phyloP scores from a whole-genome alignment of 1,140 invertebrate species.

The Galendromus occidentalis region DNA sequence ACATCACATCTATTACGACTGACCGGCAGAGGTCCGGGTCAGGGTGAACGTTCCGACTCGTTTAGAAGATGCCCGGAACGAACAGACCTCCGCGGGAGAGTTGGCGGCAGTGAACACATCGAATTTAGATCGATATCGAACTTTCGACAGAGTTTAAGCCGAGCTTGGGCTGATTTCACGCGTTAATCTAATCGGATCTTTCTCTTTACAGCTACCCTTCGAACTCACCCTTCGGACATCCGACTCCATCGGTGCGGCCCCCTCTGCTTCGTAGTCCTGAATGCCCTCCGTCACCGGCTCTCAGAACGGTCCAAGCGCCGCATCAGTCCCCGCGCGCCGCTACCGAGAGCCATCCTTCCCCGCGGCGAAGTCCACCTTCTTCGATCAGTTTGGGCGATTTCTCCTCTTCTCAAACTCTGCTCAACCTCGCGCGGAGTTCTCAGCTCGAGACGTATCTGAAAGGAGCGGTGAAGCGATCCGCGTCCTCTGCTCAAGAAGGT shows the following conservation, averaged over 20 bases:
- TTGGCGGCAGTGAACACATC: no score
- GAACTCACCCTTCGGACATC: neutral
- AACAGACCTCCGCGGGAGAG: no score
- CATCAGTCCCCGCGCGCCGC: no score
- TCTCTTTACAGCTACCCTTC: neutral
- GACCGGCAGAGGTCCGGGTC: no score
- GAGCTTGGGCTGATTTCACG: no score
- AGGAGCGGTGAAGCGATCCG: slow-evolving; percentile 22
- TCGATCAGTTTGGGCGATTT: slow-evolving; percentile 33
- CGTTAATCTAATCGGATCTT: neutral
- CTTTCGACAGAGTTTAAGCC: no score
- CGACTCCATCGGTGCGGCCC: slow-evolving; percentile 1
- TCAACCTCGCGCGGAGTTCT: slow-evolving; percentile 48
- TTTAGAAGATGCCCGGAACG: no score
- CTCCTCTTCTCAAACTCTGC: slow-evolving; percentile 48
- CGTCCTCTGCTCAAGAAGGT: slow-evolving; percentile 6
- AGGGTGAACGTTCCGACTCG: no score
- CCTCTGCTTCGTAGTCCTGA: slow-evolving; percentile 6
- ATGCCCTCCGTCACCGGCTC: neutral
- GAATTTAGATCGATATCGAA: no score
- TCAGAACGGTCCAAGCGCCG: no score
- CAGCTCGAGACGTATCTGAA: slow-evolving; percentile 24
- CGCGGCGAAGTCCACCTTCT: slow-evolving; percentile 12
- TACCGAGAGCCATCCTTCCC: neutral
- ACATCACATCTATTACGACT: no score